Evolutionary conservation across 2,113 vertebrate genomes (phyloP).

Genomic region (Lampris megalopsis): DNA sequence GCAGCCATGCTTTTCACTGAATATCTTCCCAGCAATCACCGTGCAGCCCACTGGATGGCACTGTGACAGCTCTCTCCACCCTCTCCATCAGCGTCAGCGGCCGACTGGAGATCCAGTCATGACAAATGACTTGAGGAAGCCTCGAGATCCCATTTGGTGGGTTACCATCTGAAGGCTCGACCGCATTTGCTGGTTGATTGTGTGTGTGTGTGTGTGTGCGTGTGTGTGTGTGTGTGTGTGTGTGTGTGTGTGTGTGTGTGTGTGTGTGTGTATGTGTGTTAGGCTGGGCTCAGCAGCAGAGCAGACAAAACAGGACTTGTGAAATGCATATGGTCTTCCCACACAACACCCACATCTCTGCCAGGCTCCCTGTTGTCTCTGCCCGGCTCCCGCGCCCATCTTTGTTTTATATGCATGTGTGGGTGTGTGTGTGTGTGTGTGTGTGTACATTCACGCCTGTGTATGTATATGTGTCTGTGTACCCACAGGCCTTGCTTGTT

Average conservation of each 20-base stretch:
- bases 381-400: conserved; percentile 57
- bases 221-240: conserved; percentile 35
- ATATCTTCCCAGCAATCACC: conserved; percentile 3
- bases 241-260: conserved; percentile 9
- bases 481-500: background rate
- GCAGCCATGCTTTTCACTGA: background rate
- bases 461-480: conserved; percentile 11
- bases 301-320: conserved; percentile 43
- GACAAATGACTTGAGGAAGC: conserved; percentile 59
- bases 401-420: conserved; percentile 43
- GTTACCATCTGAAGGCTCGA: conserved; percentile 51
- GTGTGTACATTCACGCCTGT: conserved; percentile 17
- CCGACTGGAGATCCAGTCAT: conserved; percentile 23
- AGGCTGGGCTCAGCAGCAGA: conserved; percentile 36
- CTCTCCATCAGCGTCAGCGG: conserved; percentile 24
- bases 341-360: conserved; percentile 72
- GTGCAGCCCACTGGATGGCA: conserved; percentile 79
- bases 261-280: conserved; percentile 23
- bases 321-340: conserved; percentile 76
- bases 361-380: conserved; percentile 72
- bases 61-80: conserved; percentile 66
- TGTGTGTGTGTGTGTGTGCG: background rate
- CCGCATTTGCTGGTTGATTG: conserved; percentile 34
- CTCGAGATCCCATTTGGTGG: conserved; percentile 67
- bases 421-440: conserved; percentile 31